These are phyloP conservation scores for Cnemophilus loriae DNA, from an alignment of 2,113 vertebrate genomes.

Conservation along the genomic window DNA sequence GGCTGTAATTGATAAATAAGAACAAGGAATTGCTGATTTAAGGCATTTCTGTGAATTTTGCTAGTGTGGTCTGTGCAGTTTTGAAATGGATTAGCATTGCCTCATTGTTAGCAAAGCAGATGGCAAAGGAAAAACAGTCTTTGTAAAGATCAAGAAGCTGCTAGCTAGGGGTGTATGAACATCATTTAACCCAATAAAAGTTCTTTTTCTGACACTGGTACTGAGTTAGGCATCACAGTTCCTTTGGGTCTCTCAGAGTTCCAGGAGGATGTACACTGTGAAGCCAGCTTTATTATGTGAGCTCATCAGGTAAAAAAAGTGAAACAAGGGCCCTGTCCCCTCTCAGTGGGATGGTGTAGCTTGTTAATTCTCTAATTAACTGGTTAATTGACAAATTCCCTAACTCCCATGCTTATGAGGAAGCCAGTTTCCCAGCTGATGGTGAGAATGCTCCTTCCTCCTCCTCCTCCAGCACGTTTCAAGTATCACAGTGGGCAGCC, in stretches of 20 bases:
- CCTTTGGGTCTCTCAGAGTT: neutral
- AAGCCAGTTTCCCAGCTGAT: neutral
- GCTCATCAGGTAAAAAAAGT: neutral
- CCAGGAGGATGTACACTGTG: neutral
- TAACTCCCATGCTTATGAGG: neutral
- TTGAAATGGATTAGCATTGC: neutral
- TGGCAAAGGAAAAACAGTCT: neutral
- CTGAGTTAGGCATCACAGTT: neutral
- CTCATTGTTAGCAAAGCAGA: neutral
- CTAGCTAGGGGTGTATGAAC: neutral
- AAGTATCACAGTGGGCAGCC: neutral
- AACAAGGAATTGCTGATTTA: neutral
- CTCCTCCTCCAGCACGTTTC: accelerated
- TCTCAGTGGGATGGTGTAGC: neutral
- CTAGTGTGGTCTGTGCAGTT: neutral
- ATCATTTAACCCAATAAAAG: neutral
- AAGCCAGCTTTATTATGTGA: neutral
- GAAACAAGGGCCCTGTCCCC: neutral
- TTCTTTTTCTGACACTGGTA: neutral
- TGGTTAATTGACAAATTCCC: neutral
- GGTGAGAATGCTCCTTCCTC: neutral
- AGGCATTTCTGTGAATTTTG: neutral
- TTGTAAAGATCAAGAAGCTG: neutral
- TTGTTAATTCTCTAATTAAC: neutral
- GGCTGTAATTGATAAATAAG: neutral